Percentiles rank a stretch among this genome's conserved stretches.
phyloP scores from a whole-genome alignment of 2,888 invertebrate species.

The Caenorhabditis zanzibari region DNA sequence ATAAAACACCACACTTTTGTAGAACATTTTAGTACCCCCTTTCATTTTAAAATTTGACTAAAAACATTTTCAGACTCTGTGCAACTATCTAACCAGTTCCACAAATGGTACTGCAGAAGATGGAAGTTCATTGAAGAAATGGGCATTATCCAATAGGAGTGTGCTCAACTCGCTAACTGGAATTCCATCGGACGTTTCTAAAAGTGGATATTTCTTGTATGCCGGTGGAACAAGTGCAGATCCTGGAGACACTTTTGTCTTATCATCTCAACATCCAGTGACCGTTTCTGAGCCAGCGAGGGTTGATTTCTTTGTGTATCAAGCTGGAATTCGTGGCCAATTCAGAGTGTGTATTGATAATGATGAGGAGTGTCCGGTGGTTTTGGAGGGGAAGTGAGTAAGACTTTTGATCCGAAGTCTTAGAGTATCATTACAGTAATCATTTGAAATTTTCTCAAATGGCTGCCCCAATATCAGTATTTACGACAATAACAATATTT shows the following conservation, averaged over 20 bases:
- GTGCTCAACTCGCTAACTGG: slow-evolving; percentile 77
- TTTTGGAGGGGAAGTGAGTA: slow-evolving; percentile 70
- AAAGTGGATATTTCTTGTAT: slow-evolving; percentile 72
- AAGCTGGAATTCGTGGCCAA: slow-evolving; percentile 78
- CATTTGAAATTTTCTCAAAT: background rate
- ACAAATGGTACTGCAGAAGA: slow-evolving; percentile 40
- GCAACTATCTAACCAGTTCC: slow-evolving; percentile 73
- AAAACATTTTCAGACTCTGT: slow-evolving; percentile 69
- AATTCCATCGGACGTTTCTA: slow-evolving; percentile 71
- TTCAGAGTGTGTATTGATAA: slow-evolving; percentile 78
- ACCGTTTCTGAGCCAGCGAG: slow-evolving; percentile 52
- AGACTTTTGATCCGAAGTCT: background rate
- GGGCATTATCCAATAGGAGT: slow-evolving; percentile 69
- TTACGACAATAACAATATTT: too few relatives aligned
- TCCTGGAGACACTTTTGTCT: slow-evolving; percentile 68
- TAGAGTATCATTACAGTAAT: too few relatives aligned
- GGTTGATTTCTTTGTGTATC: slow-evolving; percentile 76
- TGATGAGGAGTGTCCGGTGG: slow-evolving; percentile 75
- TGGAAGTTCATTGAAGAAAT: slow-evolving; percentile 62
- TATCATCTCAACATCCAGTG: slow-evolving; percentile 65
- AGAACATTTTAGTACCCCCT: too few relatives aligned
- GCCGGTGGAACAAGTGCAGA: slow-evolving; percentile 69
- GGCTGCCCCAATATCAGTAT: too few relatives aligned
- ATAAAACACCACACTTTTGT: too few relatives aligned
- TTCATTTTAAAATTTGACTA: too few relatives aligned